Base-by-base conservation (phyloP, 1,140 invertebrate species). In the Adelges cooleyi region DNA sequence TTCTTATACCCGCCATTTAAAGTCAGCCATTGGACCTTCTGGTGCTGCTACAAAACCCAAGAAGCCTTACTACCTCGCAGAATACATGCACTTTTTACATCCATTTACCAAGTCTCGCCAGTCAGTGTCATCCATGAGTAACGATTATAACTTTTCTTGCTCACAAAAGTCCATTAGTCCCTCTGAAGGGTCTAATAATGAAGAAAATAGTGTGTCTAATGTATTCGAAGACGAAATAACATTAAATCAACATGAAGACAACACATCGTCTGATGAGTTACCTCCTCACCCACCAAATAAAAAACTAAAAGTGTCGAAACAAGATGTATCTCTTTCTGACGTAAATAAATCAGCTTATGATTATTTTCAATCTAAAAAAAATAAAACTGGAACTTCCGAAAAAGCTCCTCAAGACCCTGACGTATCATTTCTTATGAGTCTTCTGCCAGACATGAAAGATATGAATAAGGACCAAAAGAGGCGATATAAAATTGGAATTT, bases 331-430 rank as follows among this genome's bases (percentile, higher is more conserved):
- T n/a, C 13, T 42, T n/a, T 42, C 40, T 9, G 46, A 49, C 15
- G 46, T 49, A 13, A 49, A 49, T 23, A 49, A 49, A 15, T 18
- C 46, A 49, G 46, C 46, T 11, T 23, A 13, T 9, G 46, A 49
- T 49, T 49, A 23, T 49, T 49, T 49, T 23, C 17, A 42, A 42
- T 0, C 20, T 11, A 49, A 49, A 49, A 11, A 49, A 11, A 49
- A 10, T 42, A 49, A 49, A 23, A n/a, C 20, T 9, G 20, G 25
- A 22, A 11, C 6, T 4, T 3, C 4, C 13, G 46, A 23, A 49
- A 42, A 42, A 11, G 17, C 52, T 38, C 42, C 62, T 54, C 48
- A 67, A 54, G 59, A 65, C 33, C 25, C 44, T 15, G 59, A 65
- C 50, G 33, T 65, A 18, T 18, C 20, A 36, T 65, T 65, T 36